Base-by-base conservation (phyloP, 2,888 invertebrate species). In the Drosophila borborema region DNA sequence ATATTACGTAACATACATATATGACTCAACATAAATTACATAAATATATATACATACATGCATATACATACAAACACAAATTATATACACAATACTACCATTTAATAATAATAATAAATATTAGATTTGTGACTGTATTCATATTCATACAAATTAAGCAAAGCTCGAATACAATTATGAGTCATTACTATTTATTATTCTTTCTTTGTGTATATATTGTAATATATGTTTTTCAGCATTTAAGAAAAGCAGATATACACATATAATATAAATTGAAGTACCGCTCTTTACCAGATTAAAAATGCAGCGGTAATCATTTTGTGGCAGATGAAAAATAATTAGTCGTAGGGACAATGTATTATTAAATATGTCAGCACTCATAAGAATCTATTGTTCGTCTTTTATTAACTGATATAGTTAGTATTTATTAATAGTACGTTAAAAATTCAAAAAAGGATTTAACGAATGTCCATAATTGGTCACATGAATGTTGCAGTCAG, bases 221-320 rank as follows among this genome's bases (percentile, higher is more conserved):
- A 64, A 49, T 34, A 61, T 36, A 23, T 60, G n/a, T 55, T 59
- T 28, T 56, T 40, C 20, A n/a, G 12, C 43, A 40, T 60, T 38
- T 59, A 48, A 28, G 23, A 48, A 48, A 48, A 48, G 16, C 28
- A 28, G 8, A 23, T 46, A 46, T 23, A 46, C 14, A 45, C 12
- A 20, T 12, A 14, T 5, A 20, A 8, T 41, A 41, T 41, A 1
- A 41, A 41, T 41, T 40, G 8, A 8, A 41, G 4, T n/a, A 8
- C n/a, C 8, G 16, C 40, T n/a, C n/a, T 8, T 41, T 41, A 41
- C n/a, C n/a, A 48, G 48, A 6, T 48, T 31, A 34, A 49, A 54
- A 16, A 31, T 9, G 61, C 16, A 59, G 18, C 45, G 56, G 28
- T 46, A 75, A 72, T 74, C 18, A 18, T 64, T 58, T 66, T 31